phyloP scores from a whole-genome alignment of 1,140 invertebrate genomes.

The Acyrthosiphon pisum region DNA sequence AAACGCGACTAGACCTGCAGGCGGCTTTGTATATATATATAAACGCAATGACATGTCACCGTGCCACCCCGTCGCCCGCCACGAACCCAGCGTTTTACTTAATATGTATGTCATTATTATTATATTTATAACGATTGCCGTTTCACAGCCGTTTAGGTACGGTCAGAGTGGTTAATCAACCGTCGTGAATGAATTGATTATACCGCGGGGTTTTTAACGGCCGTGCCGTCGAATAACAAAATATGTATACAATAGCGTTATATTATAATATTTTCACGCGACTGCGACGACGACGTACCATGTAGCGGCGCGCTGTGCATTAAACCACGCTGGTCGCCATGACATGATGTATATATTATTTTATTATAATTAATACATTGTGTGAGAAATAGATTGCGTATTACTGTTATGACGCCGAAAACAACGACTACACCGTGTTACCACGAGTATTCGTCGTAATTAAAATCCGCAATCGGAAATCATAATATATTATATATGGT shows the following conservation, averaged over 20 bases:
- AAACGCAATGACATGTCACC: not conserved
- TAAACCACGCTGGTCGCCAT: not conserved
- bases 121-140: constrained; percentile 5
- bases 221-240: not conserved
- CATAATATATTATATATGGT: not conserved
- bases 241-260: not conserved
- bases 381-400: not conserved
- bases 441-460: not conserved
- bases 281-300: no score
- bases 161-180: constrained; percentile 52
- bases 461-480: constrained; percentile 13
- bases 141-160: constrained; percentile 28
- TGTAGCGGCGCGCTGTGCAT: not conserved
- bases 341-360: not conserved
- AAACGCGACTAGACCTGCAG: not conserved
- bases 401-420: not conserved
- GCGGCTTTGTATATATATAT: no score
- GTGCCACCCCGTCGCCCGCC: not conserved
- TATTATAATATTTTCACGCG: not conserved
- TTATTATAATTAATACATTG: not conserved
- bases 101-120: not conserved
- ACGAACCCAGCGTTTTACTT: not conserved
- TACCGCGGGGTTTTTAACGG: constrained; percentile 1
- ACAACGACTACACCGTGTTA: not conserved
- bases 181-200: constrained; percentile 38